Evolutionary conservation across 2,797 vertebrate species (phyloP).

Genomic region (Peromyscus aztecus): DNA sequence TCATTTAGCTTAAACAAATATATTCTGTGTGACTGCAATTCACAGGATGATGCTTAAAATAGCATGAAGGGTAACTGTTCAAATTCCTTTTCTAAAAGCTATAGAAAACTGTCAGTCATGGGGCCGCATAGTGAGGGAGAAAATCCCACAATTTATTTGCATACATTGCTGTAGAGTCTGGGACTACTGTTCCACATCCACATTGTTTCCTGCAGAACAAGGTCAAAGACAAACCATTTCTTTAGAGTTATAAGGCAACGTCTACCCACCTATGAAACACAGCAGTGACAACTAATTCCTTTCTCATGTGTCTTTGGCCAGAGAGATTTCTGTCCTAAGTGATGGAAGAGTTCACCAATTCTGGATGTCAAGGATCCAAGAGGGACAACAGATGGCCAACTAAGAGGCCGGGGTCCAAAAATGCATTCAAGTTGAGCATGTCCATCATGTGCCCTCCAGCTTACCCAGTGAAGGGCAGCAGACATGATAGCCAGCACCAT

Average conservation of each 20-base stretch:
- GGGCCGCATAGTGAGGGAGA: background rate
- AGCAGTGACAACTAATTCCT: background rate
- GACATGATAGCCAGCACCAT: too few relatives aligned
- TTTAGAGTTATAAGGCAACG: background rate
- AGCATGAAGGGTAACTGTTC: background rate
- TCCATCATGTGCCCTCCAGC: too few relatives aligned
- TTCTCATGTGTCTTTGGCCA: background rate
- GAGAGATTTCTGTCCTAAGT: background rate
- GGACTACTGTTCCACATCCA: background rate
- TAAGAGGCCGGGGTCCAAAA: background rate
- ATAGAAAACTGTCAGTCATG: background rate
- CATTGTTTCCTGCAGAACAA: too few relatives aligned
- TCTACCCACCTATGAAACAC: background rate
- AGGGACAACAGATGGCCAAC: background rate
- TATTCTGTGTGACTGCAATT: background rate
- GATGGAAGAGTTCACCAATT: background rate
- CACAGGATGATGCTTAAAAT: background rate
- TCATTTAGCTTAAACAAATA: background rate
- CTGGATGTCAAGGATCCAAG: background rate
- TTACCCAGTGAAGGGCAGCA: background rate
- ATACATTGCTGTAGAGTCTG: background rate
- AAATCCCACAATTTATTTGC: background rate
- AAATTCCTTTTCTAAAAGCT: background rate
- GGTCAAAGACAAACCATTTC: background rate
- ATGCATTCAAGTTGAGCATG: background rate